Base-by-base conservation (phyloP, 30 jellyfish, hydroid and myxozoan genomes). In the Aurelia sp. region DNA sequence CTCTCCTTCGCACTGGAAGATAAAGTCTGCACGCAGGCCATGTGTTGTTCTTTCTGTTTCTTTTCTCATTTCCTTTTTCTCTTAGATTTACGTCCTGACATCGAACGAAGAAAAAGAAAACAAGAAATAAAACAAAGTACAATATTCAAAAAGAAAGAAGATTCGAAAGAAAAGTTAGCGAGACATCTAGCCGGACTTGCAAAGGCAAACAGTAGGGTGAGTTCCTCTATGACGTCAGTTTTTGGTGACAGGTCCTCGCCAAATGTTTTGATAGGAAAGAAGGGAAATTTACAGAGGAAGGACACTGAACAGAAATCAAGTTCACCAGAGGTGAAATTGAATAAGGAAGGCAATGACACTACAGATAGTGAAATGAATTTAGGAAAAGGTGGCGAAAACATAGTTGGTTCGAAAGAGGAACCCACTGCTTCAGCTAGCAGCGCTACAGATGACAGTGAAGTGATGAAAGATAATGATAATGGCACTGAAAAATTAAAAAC, bases 1-100 rank as follows among this genome's bases (percentile, higher is more conserved):
- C n/a, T n/a, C n/a, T n/a, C n/a, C n/a, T n/a, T n/a, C n/a, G n/a
- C n/a, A n/a, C n/a, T n/a, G n/a, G 33, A 27, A 27, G 2, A 27
- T 27, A 27, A 27, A 27, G 2, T 27, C 1, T 27, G 33, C 1
- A 27, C 2, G 33, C 33, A 27, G 33, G 33, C 33, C 2, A 0
- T 27, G 33, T 44, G 4, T 44, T 44, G 15, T 8, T 16, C 3
- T 44, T 44, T 44, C 15, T 7, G 3, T 8, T 44, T 41, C 0
- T 13, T 7, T 44, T 44, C 0, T 8, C 15, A 7, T 2, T 7
- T 44, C 15, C 16, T 40, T 58, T 72, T 7, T 18, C 10, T 58
- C 41, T 77, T 57, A 58, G 85, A 82, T 57, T 7, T 75, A 13
- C 97, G 97, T 8, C 97, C 97, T 60, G 97, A 90, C 41, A 18